Conservation (phyloP, 2,888 invertebrate genomes). For the Eretmocerus hayati region DNA sequence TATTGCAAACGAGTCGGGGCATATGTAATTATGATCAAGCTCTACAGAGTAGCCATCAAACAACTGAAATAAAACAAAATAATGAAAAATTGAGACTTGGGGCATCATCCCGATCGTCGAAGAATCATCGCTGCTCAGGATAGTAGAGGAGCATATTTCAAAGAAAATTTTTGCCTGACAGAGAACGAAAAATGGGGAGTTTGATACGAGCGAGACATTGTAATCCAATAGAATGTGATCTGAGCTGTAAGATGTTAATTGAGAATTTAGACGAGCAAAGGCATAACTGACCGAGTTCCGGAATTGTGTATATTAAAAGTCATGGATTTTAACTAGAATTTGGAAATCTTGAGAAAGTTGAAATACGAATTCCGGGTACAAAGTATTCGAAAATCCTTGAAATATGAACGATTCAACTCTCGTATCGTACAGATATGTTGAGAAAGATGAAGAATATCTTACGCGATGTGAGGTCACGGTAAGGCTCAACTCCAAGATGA, state of each 20-base stretch:
- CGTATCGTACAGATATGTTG: constrained; percentile 11
- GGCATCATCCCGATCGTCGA: not conserved
- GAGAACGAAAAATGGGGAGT: not conserved
- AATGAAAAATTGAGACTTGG: not conserved
- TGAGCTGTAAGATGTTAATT: no score
- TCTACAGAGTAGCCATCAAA: no score
- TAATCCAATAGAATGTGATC: no score
- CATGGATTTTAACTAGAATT: not conserved
- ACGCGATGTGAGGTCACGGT: constrained; percentile 34
- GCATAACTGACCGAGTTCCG: not conserved
- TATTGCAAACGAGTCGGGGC: no score
- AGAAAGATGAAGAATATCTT: constrained; percentile 10
- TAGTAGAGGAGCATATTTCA: constrained; percentile 17
- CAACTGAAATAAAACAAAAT: not conserved
- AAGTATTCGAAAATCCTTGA: not conserved
- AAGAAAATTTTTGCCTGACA: constrained; percentile 1
- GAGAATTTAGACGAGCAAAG: no score
- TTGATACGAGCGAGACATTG: no score
- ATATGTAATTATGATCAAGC: no score
- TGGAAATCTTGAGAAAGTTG: not conserved
- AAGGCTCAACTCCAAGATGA: constrained; percentile 40
- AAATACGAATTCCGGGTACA: no score
- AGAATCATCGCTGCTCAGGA: constrained; percentile 16
- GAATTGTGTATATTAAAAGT: not conserved
- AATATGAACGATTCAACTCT: constrained; percentile 5